Evolutionary conservation across 2,797 vertebrate genomes (phyloP).

Genomic region (Sus cebifrons): DNA sequence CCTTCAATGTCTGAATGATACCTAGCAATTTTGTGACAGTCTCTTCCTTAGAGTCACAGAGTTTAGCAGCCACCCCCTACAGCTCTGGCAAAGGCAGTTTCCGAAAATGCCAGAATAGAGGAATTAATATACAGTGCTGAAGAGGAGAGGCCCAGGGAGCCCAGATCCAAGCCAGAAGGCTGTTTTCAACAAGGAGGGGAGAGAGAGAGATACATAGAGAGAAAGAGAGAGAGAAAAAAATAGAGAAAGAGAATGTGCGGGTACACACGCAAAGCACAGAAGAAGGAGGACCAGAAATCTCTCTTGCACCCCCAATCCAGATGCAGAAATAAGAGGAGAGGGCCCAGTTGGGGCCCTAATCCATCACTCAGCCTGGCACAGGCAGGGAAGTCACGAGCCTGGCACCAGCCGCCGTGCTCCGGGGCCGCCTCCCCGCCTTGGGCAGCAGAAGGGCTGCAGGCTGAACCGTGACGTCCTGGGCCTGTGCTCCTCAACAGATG

Average conservation of each 20-base stretch:
- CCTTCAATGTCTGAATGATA: constrained; percentile 47
- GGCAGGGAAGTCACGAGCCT: constrained; percentile 66
- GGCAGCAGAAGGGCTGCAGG: not conserved
- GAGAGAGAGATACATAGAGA: not conserved
- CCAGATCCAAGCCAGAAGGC: constrained; percentile 70
- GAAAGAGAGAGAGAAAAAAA: not conserved
- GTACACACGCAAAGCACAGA: not conserved
- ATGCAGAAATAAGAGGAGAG: constrained; percentile 70
- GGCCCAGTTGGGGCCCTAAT: constrained; percentile 38
- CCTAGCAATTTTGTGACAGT: constrained; percentile 27
- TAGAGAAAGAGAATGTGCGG: accelerated
- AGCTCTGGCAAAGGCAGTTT: constrained; percentile 74
- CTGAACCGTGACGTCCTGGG: constrained; percentile 77
- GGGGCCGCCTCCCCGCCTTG: constrained; percentile 66
- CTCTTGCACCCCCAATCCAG: constrained; percentile 49
- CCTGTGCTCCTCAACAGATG: constrained; percentile 84
- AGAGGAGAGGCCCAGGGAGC: constrained; percentile 64
- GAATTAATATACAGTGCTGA: constrained; percentile 54
- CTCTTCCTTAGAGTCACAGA: constrained; percentile 68
- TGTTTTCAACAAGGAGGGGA: not conserved
- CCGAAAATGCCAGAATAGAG: constrained; percentile 74
- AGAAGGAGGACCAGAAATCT: constrained; percentile 32
- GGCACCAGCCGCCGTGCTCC: constrained; percentile 48
- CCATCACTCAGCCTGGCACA: constrained; percentile 63
- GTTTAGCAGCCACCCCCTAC: constrained; percentile 74